These are phyloP conservation scores for Oasisia sp. DNA, from an alignment of 2,888 invertebrate species.

Conservation along the genomic window DNA sequence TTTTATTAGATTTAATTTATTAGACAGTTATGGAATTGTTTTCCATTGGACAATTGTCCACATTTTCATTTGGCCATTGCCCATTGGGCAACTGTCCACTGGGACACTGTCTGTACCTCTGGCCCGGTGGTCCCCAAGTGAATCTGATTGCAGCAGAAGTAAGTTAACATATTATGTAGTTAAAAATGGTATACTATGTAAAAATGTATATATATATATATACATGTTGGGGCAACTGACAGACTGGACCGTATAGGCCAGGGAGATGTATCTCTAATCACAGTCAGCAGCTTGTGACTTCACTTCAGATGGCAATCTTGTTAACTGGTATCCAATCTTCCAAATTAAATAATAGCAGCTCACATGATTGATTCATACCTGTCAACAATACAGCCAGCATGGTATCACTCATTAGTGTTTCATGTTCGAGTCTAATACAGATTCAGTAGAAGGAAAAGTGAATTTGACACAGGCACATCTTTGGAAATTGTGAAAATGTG, in stretches of 20 bases:
- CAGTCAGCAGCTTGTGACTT: background rate
- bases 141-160: too few species aligned
- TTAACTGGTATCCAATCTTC: background rate
- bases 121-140: too few species aligned
- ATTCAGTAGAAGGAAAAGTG: background rate
- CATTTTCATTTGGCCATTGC: too few species aligned
- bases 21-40: too few species aligned
- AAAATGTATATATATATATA: too few species aligned
- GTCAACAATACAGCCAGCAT: background rate
- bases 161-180: too few species aligned
- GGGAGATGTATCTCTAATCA: background rate
- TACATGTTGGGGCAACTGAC: background rate
- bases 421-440: too few species aligned
- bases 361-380: background rate
- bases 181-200: too few species aligned
- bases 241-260: background rate
- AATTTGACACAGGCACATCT: background rate
- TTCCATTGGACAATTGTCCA: too few species aligned
- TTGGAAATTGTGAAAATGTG: background rate
- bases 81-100: too few species aligned
- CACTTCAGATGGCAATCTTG: background rate
- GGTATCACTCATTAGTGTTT: background rate
- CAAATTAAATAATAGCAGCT: background rate
- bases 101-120: too few species aligned
- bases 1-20: too few species aligned